Conservation (phyloP, 2,888 invertebrate genomes). For the Acrobasis suavella region DNA sequence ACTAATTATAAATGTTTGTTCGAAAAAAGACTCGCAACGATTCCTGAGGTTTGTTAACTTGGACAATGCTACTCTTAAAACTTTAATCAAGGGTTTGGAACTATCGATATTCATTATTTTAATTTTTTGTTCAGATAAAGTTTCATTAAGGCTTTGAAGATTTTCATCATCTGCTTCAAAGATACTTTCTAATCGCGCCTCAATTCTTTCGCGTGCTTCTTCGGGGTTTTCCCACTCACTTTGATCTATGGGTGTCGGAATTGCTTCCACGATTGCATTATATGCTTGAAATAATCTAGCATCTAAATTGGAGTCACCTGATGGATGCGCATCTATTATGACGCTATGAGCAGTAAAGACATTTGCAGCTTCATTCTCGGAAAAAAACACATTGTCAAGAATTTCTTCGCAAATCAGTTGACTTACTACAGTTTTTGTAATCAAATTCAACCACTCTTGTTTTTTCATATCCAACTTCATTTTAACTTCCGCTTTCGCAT, state of each 20-base stretch:
- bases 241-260: conserved; percentile 74
- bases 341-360: conserved; percentile 55
- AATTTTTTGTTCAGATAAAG: conserved; percentile 67
- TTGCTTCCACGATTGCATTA: conserved; percentile 61
- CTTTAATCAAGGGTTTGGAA: conserved; percentile 56
- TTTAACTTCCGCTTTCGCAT: conserved; percentile 55
- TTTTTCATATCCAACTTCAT: conserved; percentile 45
- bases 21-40: conserved; percentile 78
- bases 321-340: conserved; percentile 73
- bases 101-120: conserved; percentile 67
- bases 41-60: conserved; percentile 59
- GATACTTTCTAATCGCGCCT: conserved; percentile 64
- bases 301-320: conserved; percentile 56
- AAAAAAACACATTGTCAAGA: conserved; percentile 41
- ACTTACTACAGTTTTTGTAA: conserved; percentile 54
- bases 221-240: conserved; percentile 76
- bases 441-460: conserved; percentile 52
- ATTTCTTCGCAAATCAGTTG: conserved; percentile 61
- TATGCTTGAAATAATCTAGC: conserved; percentile 58
- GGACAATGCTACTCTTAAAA: conserved; percentile 48
- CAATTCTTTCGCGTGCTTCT: conserved; percentile 70
- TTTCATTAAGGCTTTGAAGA: conserved; percentile 60
- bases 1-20: conserved; percentile 79
- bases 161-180: conserved; percentile 72
- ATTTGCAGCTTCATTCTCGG: conserved; percentile 34